These are phyloP conservation scores for Atrichornis clamosus DNA, from an alignment of 2,113 vertebrate species.

Conservation along the genomic window DNA sequence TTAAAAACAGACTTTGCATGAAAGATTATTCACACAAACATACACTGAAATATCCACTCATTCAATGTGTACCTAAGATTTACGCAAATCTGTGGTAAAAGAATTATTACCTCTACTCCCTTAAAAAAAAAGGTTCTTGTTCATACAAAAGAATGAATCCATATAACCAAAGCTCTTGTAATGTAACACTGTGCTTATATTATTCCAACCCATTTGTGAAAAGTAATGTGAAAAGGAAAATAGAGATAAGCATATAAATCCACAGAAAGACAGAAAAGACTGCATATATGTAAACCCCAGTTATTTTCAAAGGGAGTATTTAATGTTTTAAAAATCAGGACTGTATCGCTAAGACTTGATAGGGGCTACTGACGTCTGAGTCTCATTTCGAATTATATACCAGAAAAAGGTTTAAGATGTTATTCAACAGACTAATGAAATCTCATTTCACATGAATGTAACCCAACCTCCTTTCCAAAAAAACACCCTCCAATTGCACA, in stretches of 20 bases:
- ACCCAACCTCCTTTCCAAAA: background rate
- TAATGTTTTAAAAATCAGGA: background rate
- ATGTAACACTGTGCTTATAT: conserved; percentile 58
- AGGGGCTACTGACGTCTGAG: background rate
- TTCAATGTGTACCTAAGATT: conserved; percentile 11
- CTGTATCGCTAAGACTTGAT: rapidly evolving
- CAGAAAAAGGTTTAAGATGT: background rate
- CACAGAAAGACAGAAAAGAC: background rate
- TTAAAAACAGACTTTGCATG: conserved; percentile 49
- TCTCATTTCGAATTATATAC: background rate
- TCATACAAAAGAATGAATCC: conserved; percentile 60
- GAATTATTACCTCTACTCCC: conserved; percentile 20
- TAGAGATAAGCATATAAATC: conserved; percentile 43
- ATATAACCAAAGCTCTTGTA: conserved; percentile 44
- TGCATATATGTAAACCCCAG: background rate
- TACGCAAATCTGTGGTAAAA: conserved; percentile 37
- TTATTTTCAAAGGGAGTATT: background rate
- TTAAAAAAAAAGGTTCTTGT: conserved; percentile 18
- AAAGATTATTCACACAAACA: conserved; percentile 37
- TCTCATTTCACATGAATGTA: background rate
- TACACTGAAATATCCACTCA: background rate
- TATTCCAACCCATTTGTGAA: conserved; percentile 60
- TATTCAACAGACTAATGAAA: background rate
- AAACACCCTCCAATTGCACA: background rate
- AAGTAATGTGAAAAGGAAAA: conserved; percentile 39